Evolutionary conservation across 2,113 vertebrate species (phyloP).

Genomic region (Hippocampus comes): DNA sequence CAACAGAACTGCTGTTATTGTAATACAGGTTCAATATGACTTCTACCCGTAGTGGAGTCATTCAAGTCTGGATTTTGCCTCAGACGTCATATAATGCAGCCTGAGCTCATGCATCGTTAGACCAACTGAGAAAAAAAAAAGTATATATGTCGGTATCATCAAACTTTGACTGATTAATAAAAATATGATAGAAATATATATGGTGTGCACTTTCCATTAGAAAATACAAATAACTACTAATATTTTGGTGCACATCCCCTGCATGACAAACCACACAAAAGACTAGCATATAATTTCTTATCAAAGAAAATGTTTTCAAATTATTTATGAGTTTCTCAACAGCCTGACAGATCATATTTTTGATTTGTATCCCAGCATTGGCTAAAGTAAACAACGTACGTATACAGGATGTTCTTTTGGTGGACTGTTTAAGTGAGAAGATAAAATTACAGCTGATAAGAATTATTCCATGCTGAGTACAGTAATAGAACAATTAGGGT

Average conservation of each 20-base stretch:
- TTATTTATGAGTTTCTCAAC: too few species aligned
- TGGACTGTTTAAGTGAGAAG: neutral
- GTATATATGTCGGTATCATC: neutral
- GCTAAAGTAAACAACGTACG: neutral
- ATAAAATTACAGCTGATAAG: neutral
- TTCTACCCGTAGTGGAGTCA: constrained; percentile 30
- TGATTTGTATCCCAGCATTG: too few species aligned
- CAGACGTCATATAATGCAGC: neutral
- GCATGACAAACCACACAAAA: neutral
- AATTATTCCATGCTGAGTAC: constrained; percentile 1
- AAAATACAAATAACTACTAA: neutral
- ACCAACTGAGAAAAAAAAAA: neutral
- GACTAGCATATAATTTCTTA: neutral
- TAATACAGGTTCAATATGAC: constrained; percentile 58
- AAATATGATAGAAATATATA: neutral
- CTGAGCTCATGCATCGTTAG: constrained; percentile 15
- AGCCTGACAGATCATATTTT: too few species aligned
- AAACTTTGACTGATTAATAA: neutral
- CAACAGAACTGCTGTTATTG: constrained; percentile 68
- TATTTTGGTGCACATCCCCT: neutral
- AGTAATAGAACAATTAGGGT: constrained; percentile 26
- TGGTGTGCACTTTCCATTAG: neutral
- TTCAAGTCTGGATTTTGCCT: constrained; percentile 19
- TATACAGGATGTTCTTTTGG: neutral
- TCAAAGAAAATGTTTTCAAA: neutral